Evolutionary conservation across 2,113 vertebrate species (phyloP).

Genomic region (Poeciliopsis retropinna): DNA sequence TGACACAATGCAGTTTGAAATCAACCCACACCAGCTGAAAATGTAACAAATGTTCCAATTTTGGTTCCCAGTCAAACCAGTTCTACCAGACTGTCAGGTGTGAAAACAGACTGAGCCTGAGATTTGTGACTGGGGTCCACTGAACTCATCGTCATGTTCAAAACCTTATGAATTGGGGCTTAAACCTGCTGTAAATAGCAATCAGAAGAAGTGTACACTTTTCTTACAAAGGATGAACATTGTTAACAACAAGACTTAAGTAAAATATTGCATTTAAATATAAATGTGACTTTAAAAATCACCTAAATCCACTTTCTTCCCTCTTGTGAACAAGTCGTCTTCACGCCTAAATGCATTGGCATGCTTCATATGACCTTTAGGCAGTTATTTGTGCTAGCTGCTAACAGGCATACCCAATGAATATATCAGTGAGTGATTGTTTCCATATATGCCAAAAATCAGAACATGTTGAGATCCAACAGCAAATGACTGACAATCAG

Average conservation of each 20-base stretch:
- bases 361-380: background rate
- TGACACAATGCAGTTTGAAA: no score
- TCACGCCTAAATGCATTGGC: background rate
- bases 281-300: background rate
- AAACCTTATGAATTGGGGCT: background rate
- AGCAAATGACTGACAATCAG: background rate
- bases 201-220: background rate
- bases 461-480: background rate
- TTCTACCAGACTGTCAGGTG: no score
- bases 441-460: background rate
- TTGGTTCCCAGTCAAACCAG: no score
- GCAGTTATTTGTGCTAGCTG: background rate
- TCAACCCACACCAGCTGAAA: no score
- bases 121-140: background rate
- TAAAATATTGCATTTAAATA: background rate
- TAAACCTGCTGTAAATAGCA: no score
- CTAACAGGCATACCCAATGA: background rate
- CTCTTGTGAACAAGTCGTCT: background rate
- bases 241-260: background rate
- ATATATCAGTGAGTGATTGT: background rate
- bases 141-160: background rate
- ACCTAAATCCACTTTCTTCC: background rate
- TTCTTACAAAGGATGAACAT: background rate
- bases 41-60: no score
- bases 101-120: no score